Evolutionary conservation across 2,888 invertebrate species (phyloP), one percentile per base, ranked within the genome.

Genomic region (Pandemis cinnamomeana): DNA sequence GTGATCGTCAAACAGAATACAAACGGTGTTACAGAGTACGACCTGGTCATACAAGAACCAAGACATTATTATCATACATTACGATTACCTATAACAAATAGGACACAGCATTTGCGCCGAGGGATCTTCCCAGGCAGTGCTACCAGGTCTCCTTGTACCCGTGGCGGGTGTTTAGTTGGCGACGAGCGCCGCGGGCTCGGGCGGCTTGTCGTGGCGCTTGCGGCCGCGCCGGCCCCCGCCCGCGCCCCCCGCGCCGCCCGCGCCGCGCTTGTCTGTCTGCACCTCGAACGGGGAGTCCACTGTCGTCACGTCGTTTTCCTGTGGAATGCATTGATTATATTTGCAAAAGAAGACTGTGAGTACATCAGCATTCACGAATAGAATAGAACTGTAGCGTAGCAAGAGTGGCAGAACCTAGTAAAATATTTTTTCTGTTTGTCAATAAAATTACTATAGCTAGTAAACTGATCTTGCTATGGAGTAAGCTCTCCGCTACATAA

Each of bases 191-290:
- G 55, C 79, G 67, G 83, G 70, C 13, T 83, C 82, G 67, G 83
- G 80, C 80, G 83, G 80, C 80, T 89, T 87, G 88, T 92, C 92
- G 83, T 88, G 90, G 6, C 90, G 86, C 85, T 88, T 90, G 82
- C 89, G 87, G 53, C 88, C 85, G 15, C 91, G 85, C 6, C 89
- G 87, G 89, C 95, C 94, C 62, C 94, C 87, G 79, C 76, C 93
- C 87, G 85, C 95, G 82, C 95, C 93, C 72, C 96, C 94, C 86
- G 76, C 95, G 89, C 79, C 95, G 79, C 76, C 92, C 87, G 85
- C 95, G 82, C 95, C 93, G 72, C 96, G 94, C 87, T 96, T 96
- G 82, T 95, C 96, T 3, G 91, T 86, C 76, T 94, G 93, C 80
- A 93, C 89, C 78, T 96, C 96, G 82, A 95, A 95, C 8, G 95